Conservation (phyloP, 2,113 vertebrate species). For the Aphelocoma coerulescens region DNA sequence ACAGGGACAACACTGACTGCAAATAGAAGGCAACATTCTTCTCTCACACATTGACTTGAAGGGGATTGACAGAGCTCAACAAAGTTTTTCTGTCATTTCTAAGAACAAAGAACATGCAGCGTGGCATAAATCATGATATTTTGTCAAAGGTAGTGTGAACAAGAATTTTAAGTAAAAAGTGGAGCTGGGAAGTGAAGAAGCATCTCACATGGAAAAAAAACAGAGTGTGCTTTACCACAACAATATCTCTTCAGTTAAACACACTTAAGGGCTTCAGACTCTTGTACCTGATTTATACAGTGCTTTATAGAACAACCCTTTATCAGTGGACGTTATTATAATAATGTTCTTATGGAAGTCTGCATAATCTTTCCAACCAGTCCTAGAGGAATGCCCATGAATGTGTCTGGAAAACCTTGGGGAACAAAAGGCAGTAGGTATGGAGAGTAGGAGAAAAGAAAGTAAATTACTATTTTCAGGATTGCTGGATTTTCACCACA, state of each 20-base stretch:
- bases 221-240: background rate
- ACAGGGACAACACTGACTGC: background rate
- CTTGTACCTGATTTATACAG: background rate
- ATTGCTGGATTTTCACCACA: background rate
- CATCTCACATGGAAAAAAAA: background rate
- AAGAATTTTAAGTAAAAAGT: background rate
- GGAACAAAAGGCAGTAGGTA: accelerated
- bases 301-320: background rate
- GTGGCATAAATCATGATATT: background rate
- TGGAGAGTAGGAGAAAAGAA: background rate
- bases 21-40: background rate
- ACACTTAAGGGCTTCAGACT: background rate
- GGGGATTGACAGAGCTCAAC: background rate
- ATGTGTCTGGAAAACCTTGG: background rate
- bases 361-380: background rate
- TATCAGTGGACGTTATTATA: background rate
- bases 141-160: background rate
- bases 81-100: background rate
- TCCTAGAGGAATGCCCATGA: background rate
- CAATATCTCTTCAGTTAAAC: background rate
- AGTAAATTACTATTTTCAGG: background rate
- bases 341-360: background rate
- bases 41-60: background rate
- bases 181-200: background rate
- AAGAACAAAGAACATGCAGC: background rate